Evolutionary conservation across 1,140 invertebrate genomes (phyloP).

Genomic region (Ptiloglossa arizonensis): DNA sequence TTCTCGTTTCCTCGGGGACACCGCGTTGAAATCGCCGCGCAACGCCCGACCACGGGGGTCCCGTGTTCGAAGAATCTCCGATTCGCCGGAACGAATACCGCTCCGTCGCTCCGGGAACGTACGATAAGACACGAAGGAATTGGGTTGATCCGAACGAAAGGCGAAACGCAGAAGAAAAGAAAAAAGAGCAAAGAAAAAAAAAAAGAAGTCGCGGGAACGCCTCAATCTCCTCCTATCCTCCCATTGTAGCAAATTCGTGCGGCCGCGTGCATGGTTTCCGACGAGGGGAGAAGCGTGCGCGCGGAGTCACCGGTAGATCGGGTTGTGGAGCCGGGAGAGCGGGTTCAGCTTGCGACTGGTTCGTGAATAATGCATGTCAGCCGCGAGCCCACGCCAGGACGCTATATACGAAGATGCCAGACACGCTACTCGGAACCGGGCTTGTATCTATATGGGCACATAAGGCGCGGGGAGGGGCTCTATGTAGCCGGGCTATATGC

Average conservation of each 20-base stretch:
- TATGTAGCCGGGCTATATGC: conserved; percentile 11
- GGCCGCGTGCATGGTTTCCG: background rate
- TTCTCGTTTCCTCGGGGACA: no score
- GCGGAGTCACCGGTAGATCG: conserved; percentile 37
- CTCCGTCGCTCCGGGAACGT: no score
- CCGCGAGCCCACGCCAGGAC: conserved; percentile 68
- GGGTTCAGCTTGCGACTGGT: conserved; percentile 62
- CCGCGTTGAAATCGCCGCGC: no score
- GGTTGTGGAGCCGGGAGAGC: conserved; percentile 28
- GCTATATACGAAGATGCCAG: conserved; percentile 71
- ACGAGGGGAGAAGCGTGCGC: background rate
- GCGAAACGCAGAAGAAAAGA: no score
- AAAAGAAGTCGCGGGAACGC: conserved; percentile 8
- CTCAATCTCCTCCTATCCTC: background rate
- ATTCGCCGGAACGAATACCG: no score
- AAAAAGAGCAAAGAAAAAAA: no score
- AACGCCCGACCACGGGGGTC: no score
- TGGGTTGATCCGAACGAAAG: conserved; percentile 4
- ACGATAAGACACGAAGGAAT: background rate
- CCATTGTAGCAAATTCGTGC: conserved; percentile 24
- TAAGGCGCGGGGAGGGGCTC: conserved; percentile 10
- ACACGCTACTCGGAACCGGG: conserved; percentile 70
- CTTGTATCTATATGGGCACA: conserved; percentile 60
- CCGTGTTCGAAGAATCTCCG: no score
- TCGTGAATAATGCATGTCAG: conserved; percentile 76